A percentile compares a stretch with the other conserved stretches of the same genome.
Evolutionary conservation across 53 echinoderm and acorn worm genomes (phyloP).

Genomic region (Hippasteria phrygiana): DNA sequence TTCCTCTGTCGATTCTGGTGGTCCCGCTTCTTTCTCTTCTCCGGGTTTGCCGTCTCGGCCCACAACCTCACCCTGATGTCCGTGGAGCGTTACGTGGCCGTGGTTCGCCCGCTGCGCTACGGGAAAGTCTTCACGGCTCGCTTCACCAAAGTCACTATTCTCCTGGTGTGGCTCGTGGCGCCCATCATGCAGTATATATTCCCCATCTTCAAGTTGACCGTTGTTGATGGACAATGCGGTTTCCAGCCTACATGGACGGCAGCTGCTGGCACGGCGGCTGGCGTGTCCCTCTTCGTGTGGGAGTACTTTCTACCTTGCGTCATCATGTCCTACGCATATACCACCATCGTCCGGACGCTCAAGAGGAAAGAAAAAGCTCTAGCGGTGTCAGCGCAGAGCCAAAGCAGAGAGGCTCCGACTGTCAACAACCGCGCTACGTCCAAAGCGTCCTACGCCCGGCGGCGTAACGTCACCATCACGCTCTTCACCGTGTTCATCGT

Average conservation of each 20-base stretch:
- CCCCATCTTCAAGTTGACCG: slow-evolving; percentile 67
- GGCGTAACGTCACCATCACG: slow-evolving; percentile 87
- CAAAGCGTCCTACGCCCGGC: slow-evolving; percentile 53
- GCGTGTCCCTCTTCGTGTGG: slow-evolving; percentile 79
- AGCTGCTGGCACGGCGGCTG: slow-evolving; percentile 60
- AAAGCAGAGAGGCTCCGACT: neutral
- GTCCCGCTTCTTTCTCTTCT: slow-evolving; percentile 90
- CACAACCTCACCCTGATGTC: slow-evolving; percentile 92
- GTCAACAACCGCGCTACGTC: slow-evolving; percentile 22
- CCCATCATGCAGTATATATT: slow-evolving; percentile 89
- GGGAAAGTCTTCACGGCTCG: slow-evolving; percentile 71
- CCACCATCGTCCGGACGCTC: slow-evolving; percentile 69
- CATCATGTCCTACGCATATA: slow-evolving; percentile 86
- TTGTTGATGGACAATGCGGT: slow-evolving; percentile 50
- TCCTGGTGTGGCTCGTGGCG: slow-evolving; percentile 78
- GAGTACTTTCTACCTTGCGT: slow-evolving; percentile 85
- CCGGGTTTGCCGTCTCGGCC: slow-evolving; percentile 87
- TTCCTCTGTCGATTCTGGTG: slow-evolving; percentile 97
- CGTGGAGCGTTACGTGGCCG: slow-evolving; percentile 88
- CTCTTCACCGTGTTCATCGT: slow-evolving; percentile 83
- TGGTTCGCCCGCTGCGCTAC: slow-evolving; percentile 87
- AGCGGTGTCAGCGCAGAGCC: slow-evolving; percentile 12
- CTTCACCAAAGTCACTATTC: slow-evolving; percentile 63
- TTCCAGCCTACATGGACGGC: slow-evolving; percentile 66
- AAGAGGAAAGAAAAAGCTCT: slow-evolving; percentile 73